Conservation (phyloP, 1,140 invertebrate genomes). For the Hermetia illucens region DNA sequence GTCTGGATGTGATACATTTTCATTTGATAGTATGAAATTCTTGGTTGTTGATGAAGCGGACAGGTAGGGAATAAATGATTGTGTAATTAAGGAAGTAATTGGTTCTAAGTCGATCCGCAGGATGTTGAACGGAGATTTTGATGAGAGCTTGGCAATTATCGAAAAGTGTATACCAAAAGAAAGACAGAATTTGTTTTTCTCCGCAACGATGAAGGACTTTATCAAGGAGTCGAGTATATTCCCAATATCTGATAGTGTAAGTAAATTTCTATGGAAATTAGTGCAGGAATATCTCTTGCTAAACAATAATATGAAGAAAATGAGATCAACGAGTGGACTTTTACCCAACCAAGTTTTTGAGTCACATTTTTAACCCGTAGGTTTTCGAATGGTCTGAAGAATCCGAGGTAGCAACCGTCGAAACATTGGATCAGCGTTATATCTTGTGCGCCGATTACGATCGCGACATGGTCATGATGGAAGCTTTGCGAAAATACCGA, state of each 20-base stretch:
- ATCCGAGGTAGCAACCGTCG: slow-evolving; percentile 61
- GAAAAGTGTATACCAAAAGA: slow-evolving; percentile 64
- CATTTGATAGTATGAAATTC: slow-evolving; percentile 67
- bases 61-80: slow-evolving; percentile 28
- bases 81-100: too few species aligned
- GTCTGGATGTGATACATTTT: slow-evolving; percentile 68
- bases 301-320: background rate
- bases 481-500: slow-evolving; percentile 68
- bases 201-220: slow-evolving; percentile 86
- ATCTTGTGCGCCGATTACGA: slow-evolving; percentile 78
- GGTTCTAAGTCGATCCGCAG: slow-evolving; percentile 15
- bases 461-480: slow-evolving; percentile 86
- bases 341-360: too few species aligned
- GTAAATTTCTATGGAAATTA: too few species aligned
- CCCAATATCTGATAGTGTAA: slow-evolving; percentile 22
- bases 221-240: slow-evolving; percentile 34
- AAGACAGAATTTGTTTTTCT: slow-evolving; percentile 81
- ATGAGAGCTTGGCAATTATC: slow-evolving; percentile 70
- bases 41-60: slow-evolving; percentile 90
- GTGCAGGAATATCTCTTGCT: background rate
- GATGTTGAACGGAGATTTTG: slow-evolving; percentile 64
- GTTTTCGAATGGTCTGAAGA: slow-evolving; percentile 45
- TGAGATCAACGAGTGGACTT: too few species aligned
- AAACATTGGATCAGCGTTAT: slow-evolving; percentile 77
- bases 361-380: slow-evolving; percentile 8